Base-by-base conservation (phyloP, 1,140 invertebrate species). In the Tetragonula clypearis region DNA sequence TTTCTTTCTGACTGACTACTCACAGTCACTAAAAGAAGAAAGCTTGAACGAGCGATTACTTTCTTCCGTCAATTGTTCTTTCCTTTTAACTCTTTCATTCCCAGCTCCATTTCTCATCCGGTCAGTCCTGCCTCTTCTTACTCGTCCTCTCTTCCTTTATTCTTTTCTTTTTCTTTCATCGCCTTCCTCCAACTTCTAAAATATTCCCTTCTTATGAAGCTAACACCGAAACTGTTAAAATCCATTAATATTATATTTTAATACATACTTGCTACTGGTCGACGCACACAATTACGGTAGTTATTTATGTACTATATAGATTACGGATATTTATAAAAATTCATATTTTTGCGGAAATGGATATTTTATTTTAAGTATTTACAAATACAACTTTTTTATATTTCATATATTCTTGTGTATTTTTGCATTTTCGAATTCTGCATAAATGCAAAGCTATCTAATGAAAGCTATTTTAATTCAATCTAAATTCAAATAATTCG, bases 11-110 rank as follows among this genome's bases (percentile, higher is more conserved):
- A 26, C 21, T n/a, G 26, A 69, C 77, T 56, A 68, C 30, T 53
- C 19, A 30, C 71, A 26, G 65, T 55, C 66, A 49, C 49, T 30
- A 55, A 65, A 71, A 26, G 21, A 55, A n/a, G 49, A 69, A 75
- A 85, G 78, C 62, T 85, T 23, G 60, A 79, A 73, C 84, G 78
- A 85, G 69, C 84, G 71, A 85, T 81, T 85, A 85, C 78, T 85
- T 85, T 81, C 69, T 82, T 82, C 78, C 53, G 58, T 26, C 53
- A 71, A 85, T 79, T 85, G 78, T 85, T 81, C 78, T 80, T 85
- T 83, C 77, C 74, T 58, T 68, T 68, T 26, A 68, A 19, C 26
- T 56, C 69, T 85, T 60, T 68, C 78, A 69, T 74, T 68, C 66
- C 66, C 11, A 53, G 65, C 66, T 53, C 56, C 75, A 78, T 84